Conservation (phyloP, 1,140 invertebrate species). For the Calosoma granatense region DNA sequence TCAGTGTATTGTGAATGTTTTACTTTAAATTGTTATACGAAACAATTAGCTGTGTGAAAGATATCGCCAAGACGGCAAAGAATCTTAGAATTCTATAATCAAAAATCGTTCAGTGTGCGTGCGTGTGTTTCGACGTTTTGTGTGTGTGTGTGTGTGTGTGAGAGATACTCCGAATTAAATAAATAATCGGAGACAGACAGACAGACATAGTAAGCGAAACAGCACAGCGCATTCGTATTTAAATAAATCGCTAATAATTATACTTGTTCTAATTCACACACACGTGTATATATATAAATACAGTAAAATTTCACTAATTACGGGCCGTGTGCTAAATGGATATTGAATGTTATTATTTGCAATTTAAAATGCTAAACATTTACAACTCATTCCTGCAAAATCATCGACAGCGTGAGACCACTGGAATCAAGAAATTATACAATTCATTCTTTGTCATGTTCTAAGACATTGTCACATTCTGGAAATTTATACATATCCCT, state of each 20-base stretch:
- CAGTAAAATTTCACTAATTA: too few relatives aligned
- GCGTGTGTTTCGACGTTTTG: background rate
- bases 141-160: background rate
- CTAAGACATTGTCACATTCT: conserved; percentile 45
- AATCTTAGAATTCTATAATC: conserved; percentile 8
- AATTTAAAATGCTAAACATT: conserved; percentile 44
- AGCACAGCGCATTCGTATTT: too few relatives aligned
- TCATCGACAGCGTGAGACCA: conserved; percentile 67
- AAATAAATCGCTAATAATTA: too few relatives aligned
- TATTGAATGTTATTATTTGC: conserved; percentile 28
- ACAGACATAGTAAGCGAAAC: background rate
- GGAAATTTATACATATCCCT: too few relatives aligned
- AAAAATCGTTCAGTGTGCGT: background rate
- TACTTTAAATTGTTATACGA: conserved; percentile 1
- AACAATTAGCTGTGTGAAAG: conserved; percentile 10
- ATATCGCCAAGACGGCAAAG: conserved; percentile 29
- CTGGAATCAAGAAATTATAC: conserved; percentile 72
- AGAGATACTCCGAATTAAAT: background rate
- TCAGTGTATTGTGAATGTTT: background rate
- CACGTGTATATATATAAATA: too few relatives aligned
- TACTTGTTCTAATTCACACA: too few relatives aligned
- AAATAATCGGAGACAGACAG: background rate
- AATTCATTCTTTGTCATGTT: conserved; percentile 78
- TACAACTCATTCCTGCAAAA: conserved; percentile 63
- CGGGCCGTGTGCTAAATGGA: conserved; percentile 28